Percentiles rank a stretch among this genome's conserved stretches.
Conservation (phyloP, 1,140 invertebrate species). For the Planococcus citri region DNA sequence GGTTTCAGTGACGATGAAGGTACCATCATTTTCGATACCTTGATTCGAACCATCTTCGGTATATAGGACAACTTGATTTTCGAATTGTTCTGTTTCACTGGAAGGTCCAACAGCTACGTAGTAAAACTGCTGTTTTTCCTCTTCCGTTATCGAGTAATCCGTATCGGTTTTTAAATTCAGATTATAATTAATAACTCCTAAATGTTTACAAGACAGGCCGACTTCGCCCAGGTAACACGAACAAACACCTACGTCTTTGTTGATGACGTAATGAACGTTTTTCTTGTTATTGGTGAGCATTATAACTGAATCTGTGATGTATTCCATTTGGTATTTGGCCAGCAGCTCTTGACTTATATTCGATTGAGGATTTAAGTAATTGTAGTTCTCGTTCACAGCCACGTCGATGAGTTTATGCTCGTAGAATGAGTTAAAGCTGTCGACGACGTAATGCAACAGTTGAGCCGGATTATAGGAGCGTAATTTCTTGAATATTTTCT, state of each 20-base stretch:
- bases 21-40: too few species aligned
- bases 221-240: constrained; percentile 5
- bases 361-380: neutral
- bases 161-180: neutral
- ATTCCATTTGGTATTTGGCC: neutral
- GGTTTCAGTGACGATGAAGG: neutral
- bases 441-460: neutral
- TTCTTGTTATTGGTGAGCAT: neutral
- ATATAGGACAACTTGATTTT: neutral
- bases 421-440: neutral
- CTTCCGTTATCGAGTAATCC: neutral
- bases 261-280: neutral
- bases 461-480: neutral
- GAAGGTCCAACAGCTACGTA: neutral
- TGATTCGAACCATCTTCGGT: neutral
- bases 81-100: neutral
- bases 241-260: neutral
- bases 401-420: neutral
- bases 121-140: constrained; percentile 1
- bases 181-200: neutral
- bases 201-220: neutral
- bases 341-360: neutral
- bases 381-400: neutral
- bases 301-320: constrained; percentile 4
- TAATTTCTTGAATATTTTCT: constrained; percentile 6